phyloP scores from a whole-genome alignment of 2,888 invertebrate species.

The Anarsia innoxiella region DNA sequence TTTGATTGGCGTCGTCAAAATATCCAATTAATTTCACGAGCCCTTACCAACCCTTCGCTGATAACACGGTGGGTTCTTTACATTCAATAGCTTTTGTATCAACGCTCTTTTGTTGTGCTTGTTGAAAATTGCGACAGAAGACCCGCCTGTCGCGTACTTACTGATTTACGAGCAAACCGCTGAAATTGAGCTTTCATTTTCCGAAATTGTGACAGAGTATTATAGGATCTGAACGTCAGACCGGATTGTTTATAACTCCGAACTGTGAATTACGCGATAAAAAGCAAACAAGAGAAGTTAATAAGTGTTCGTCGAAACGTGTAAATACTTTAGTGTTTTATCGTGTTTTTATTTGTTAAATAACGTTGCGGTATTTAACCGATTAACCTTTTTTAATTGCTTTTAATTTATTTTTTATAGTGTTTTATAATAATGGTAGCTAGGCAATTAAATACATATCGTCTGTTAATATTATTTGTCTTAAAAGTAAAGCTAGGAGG shows the following conservation, averaged over 20 bases:
- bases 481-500: too few species aligned
- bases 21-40: slow-evolving; percentile 41
- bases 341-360: too few species aligned
- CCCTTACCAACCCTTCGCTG: slow-evolving; percentile 16
- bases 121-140: background rate
- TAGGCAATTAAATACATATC: too few species aligned
- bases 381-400: too few species aligned
- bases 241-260: background rate
- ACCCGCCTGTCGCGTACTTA: slow-evolving; percentile 34
- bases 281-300: too few species aligned
- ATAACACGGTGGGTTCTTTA: slow-evolving; percentile 16
- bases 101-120: slow-evolving; percentile 39
- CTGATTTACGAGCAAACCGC: slow-evolving; percentile 41
- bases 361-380: too few species aligned
- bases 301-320: background rate
- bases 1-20: slow-evolving; percentile 26
- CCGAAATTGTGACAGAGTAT: slow-evolving; percentile 10
- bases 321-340: too few species aligned
- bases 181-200: slow-evolving; percentile 37
- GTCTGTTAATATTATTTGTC: too few species aligned
- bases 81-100: slow-evolving; percentile 46
- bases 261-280: background rate
- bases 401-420: too few species aligned
- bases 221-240: slow-evolving; percentile 1
- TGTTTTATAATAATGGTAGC: too few species aligned